Conservation (phyloP, 2,797 vertebrate genomes). For the Molossus alvarezi region DNA sequence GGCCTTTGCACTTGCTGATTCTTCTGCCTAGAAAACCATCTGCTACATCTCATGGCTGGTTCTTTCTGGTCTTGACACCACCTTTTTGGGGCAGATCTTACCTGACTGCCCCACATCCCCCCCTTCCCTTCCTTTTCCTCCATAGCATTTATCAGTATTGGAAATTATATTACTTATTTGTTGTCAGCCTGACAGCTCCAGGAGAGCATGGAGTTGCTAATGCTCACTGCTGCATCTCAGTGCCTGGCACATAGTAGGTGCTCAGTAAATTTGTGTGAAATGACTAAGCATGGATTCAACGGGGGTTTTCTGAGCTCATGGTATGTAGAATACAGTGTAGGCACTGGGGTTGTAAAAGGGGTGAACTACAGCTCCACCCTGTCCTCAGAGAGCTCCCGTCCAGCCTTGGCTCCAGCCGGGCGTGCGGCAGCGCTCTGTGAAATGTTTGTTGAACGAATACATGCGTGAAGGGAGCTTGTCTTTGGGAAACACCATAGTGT, state of each 20-base stretch:
- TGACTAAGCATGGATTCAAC: background rate
- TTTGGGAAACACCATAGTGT: background rate
- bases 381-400: background rate
- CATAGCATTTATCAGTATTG: fast-evolving
- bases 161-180: background rate
- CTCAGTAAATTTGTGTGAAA: background rate
- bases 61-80: background rate
- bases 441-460: background rate
- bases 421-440: fast-evolving
- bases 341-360: fast-evolving
- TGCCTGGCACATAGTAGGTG: background rate
- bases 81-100: background rate
- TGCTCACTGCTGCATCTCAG: background rate
- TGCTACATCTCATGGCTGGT: fast-evolving
- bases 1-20: slow-evolving; percentile 56
- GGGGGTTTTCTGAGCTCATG: background rate
- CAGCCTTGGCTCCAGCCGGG: background rate
- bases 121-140: background rate
- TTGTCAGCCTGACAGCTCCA: background rate
- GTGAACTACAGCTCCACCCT: fast-evolving
- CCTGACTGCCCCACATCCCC: fast-evolving
- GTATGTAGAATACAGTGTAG: background rate
- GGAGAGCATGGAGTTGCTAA: fast-evolving
- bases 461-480: background rate
- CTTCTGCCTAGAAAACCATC: background rate